These are phyloP conservation scores for Sarotherodon lohbergeri DNA, from an alignment of 2,113 vertebrate genomes.

Conservation along the genomic window DNA sequence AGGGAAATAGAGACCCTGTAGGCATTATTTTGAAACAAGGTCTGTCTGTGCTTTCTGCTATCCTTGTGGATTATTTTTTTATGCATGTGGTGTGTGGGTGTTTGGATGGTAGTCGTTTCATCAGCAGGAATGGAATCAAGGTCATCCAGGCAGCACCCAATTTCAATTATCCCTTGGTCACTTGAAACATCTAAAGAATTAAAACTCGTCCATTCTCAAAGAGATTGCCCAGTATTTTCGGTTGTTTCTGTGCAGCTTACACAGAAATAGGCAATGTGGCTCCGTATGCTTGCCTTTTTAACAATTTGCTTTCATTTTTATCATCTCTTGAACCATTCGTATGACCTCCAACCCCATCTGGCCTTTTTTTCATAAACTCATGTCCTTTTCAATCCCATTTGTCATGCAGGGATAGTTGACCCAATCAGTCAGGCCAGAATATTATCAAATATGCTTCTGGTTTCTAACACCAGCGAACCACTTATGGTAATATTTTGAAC, in stretches of 20 bases:
- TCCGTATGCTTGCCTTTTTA: neutral
- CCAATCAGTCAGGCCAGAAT: constrained; percentile 27
- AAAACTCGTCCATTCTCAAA: neutral
- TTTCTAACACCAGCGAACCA: constrained; percentile 8
- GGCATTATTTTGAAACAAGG: constrained; percentile 30
- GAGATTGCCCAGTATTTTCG: neutral
- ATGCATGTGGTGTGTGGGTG: constrained; percentile 11
- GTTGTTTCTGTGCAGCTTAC: neutral
- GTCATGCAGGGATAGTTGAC: neutral
- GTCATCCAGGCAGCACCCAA: constrained; percentile 6
- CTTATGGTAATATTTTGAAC: constrained; percentile 16
- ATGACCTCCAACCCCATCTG: constrained; percentile 5
- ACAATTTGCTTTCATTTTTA: constrained; percentile 18
- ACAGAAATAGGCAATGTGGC: constrained; percentile 3
- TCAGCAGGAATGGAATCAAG: constrained; percentile 30
- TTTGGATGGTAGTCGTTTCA: constrained; percentile 22
- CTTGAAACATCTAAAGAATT: constrained; percentile 17
- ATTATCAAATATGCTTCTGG: constrained; percentile 1
- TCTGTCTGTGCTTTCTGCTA: constrained; percentile 30
- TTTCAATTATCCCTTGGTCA: constrained; percentile 46
- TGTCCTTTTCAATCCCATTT: constrained; percentile 4
- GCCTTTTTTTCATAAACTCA: constrained; percentile 4
- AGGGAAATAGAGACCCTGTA: neutral
- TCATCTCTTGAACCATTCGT: neutral
- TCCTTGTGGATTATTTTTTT: constrained; percentile 34